Evolutionary conservation across 1,140 invertebrate genomes (phyloP).

Genomic region (Elysia chlorotica): DNA sequence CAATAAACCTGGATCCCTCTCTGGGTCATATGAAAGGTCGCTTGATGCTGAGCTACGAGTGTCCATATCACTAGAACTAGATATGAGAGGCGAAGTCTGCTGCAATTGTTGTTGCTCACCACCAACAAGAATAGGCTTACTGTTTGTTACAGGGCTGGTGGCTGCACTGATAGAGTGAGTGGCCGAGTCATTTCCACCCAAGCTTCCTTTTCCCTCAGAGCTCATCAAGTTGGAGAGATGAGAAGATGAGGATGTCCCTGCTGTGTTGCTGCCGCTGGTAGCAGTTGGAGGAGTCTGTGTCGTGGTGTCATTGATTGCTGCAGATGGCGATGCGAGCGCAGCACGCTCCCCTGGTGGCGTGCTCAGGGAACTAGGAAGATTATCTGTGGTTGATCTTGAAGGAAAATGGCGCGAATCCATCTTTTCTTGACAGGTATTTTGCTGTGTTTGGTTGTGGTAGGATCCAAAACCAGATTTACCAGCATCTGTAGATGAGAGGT

Average conservation of each 20-base stretch:
- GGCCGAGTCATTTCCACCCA: too few species aligned
- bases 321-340: neutral
- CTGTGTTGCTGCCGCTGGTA: neutral
- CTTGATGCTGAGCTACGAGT: slow-evolving; percentile 5
- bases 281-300: neutral
- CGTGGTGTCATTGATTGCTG: neutral
- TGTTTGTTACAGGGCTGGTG: too few species aligned
- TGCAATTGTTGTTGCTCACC: too few species aligned
- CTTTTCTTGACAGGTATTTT: slow-evolving; percentile 13
- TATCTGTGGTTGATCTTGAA: slow-evolving; percentile 27
- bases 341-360: slow-evolving; percentile 14
- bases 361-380: slow-evolving; percentile 18
- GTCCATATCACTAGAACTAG: neutral
- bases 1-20: neutral
- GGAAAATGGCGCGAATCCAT: slow-evolving; percentile 33
- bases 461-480: neutral
- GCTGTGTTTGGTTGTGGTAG: neutral
- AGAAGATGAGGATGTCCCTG: too few species aligned
- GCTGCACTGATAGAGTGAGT: too few species aligned
- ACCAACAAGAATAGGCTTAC: too few species aligned
- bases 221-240: too few species aligned
- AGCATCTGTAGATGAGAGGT: neutral
- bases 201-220: too few species aligned
- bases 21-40: slow-evolving; percentile 5
- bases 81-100: too few species aligned